Evolutionary conservation across 2,113 vertebrate species (phyloP).

Genomic region (Erythrocercus mccallii): DNA sequence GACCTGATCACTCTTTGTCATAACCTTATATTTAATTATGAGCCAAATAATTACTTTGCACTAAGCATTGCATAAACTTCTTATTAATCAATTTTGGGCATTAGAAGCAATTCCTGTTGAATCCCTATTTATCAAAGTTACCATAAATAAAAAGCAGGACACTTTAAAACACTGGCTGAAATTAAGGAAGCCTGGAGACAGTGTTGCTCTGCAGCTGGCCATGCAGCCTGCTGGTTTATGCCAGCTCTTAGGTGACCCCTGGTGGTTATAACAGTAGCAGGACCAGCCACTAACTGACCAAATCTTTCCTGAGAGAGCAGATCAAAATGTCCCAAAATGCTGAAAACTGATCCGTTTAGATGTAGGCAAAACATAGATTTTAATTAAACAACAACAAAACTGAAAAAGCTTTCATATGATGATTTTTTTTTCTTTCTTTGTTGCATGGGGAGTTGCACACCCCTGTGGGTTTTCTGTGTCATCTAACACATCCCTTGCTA

Average conservation of each 20-base stretch:
- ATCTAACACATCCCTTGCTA: neutral
- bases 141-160: neutral
- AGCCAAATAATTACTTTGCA: neutral
- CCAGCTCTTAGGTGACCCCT: slow-evolving; percentile 12
- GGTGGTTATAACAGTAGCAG: neutral
- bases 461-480: neutral
- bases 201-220: neutral
- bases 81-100: neutral
- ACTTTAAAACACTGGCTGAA: neutral
- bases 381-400: neutral
- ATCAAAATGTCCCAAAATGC: neutral
- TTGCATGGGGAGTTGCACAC: neutral
- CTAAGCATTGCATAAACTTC: neutral
- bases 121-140: neutral
- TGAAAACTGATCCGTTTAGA: neutral
- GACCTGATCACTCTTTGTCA: neutral
- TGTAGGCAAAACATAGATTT: neutral
- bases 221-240: accelerated
- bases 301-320: neutral
- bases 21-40: neutral
- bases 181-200: neutral
- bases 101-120: neutral
- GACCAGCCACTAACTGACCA: neutral
- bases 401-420: neutral
- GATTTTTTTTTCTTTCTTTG: neutral